phyloP scores from a whole-genome alignment of 2,797 vertebrate genomes.

The Pogonophryne albipinna region DNA sequence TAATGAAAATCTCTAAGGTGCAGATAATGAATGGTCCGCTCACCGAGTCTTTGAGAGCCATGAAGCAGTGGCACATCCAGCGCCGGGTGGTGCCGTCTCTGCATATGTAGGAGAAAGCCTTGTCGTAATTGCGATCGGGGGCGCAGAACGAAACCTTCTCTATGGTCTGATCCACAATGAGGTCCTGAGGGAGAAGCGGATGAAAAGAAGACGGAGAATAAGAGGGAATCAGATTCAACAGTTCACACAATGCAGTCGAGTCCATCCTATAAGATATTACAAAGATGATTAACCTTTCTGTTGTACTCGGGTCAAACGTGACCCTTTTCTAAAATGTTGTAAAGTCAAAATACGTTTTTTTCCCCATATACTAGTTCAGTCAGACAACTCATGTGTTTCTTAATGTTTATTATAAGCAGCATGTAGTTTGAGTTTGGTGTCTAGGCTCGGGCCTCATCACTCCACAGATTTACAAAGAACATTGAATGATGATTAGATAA shows the following conservation, averaged over 20 bases:
- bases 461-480: too few relatives aligned
- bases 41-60: constrained; percentile 95
- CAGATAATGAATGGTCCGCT: constrained; percentile 53
- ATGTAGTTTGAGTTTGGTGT: too few relatives aligned
- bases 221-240: constrained; percentile 10
- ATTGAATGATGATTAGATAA: too few relatives aligned
- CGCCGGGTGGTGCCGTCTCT: constrained; percentile 94
- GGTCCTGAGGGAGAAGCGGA: constrained; percentile 82
- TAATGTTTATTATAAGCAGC: too few relatives aligned
- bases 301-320: too few relatives aligned
- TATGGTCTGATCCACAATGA: constrained; percentile 95
- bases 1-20: background rate
- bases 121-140: constrained; percentile 94
- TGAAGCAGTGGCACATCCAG: constrained; percentile 97
- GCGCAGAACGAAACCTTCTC: constrained; percentile 97
- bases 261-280: too few relatives aligned
- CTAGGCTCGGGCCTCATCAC: too few relatives aligned
- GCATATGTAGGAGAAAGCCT: constrained; percentile 96
- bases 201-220: constrained; percentile 7
- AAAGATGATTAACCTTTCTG: too few relatives aligned
- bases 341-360: too few relatives aligned
- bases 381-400: too few relatives aligned
- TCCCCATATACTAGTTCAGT: too few relatives aligned
- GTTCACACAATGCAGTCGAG: background rate
- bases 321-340: too few relatives aligned